phyloP scores from a whole-genome alignment of 2,888 invertebrate species.

The Galeruca laticollis region DNA sequence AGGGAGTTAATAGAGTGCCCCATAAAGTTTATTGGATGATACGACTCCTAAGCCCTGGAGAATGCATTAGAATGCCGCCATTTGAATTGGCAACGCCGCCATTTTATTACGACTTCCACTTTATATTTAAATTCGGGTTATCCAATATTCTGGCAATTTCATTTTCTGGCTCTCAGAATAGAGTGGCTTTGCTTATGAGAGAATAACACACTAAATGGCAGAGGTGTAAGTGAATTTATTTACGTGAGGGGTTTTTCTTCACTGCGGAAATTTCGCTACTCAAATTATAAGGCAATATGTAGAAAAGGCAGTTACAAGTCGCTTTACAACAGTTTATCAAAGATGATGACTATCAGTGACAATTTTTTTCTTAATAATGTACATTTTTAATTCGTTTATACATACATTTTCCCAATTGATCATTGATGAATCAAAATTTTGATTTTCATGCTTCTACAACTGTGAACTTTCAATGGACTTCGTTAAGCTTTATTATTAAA shows the following conservation, averaged over 20 bases:
- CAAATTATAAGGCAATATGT: neutral
- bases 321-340: too few relatives aligned
- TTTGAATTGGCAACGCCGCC: slow-evolving; percentile 55
- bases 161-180: slow-evolving; percentile 57
- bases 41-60: slow-evolving; percentile 49
- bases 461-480: too few relatives aligned
- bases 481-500: too few relatives aligned
- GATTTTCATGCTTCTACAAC: too few relatives aligned
- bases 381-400: too few relatives aligned
- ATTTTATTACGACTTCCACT: slow-evolving; percentile 64
- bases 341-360: too few relatives aligned
- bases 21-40: slow-evolving; percentile 57
- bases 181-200: slow-evolving; percentile 57
- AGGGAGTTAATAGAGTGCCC: slow-evolving; percentile 52
- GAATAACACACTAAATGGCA: slow-evolving; percentile 47
- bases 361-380: too few relatives aligned
- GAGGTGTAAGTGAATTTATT: neutral
- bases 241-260: neutral
- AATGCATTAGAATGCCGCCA: slow-evolving; percentile 52
- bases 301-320: too few relatives aligned
- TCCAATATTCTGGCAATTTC: slow-evolving; percentile 67
- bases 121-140: slow-evolving; percentile 67
- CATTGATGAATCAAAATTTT: too few relatives aligned
- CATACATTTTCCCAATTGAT: too few relatives aligned
- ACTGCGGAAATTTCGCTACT: neutral